Base-by-base conservation (phyloP, 2,113 vertebrate genomes). In the Zosterops pallidus region DNA sequence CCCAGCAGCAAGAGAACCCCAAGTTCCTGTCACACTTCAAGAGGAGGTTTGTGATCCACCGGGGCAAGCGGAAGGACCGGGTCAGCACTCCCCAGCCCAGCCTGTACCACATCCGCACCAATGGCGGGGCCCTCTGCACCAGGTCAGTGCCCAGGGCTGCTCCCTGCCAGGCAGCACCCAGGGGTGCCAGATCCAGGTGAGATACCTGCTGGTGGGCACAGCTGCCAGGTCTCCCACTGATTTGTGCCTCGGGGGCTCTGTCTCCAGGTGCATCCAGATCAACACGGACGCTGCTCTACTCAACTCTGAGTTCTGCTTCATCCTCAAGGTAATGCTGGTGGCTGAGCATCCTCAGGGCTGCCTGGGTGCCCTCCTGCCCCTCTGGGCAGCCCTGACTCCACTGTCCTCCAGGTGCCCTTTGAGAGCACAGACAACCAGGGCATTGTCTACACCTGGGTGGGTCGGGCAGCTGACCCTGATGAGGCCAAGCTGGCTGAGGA, bases 1-100 rank as follows among this genome's bases (percentile, higher is more conserved):
- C 99, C 6, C 99, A 99, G 97, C 99, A 99, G 97, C 99, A 99
- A 97, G 99, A 99, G 97, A 99, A 99, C 96, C 98, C 99, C 93
- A 99, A 99, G 97, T 99, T 99, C 97, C 97, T 99, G 74, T 99
- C 99, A 0, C 99, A 99, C 85, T 99, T 99, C 97, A 99, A 99
- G 98, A 98, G 99, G 87, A 99, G 99, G 97, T 99, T 99, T 89
- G 98, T 99, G 93, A 98, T 99, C 89, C 99, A 99, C 97, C 98
- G 99, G 76, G 99, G 99, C 92, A 99, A 99, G 95, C 97, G 99
- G 96, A 99, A 99, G 97, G 97, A 96, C 19, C 97, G 97, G 92
- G 98, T 97, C 1, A 98, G 98, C 35, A 82, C 97, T 0, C 98
- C 98, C 52, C 99, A 99, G 97, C 99, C 99, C 26, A 99, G 98